Conservation (phyloP, 2,113 vertebrate genomes). For the Alethe diademata region DNA sequence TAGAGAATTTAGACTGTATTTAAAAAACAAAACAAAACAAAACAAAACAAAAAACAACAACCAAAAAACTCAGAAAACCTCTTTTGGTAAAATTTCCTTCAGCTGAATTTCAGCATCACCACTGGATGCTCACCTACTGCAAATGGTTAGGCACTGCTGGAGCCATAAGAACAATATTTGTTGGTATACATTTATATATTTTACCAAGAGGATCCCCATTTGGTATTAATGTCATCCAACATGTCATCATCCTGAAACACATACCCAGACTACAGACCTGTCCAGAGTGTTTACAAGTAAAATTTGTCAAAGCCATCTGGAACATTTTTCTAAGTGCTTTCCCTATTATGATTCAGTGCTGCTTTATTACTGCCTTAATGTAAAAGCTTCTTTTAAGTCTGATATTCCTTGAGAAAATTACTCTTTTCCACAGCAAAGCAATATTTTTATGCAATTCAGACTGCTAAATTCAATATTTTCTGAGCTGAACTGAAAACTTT, state of each 20-base stretch:
- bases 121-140: not conserved
- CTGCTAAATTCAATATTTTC: not conserved
- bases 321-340: not conserved
- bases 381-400: not conserved
- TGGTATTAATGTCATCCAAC: not conserved
- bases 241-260: not conserved
- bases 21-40: accelerated
- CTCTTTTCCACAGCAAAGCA: not conserved
- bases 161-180: not conserved
- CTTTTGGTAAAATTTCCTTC: not conserved
- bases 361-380: not conserved
- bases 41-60: not conserved
- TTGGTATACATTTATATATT: not conserved
- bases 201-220: not conserved
- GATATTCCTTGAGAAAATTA: not conserved
- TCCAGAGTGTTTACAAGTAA: not conserved
- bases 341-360: not conserved
- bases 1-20: not conserved
- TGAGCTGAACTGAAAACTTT: not conserved
- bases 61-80: not conserved
- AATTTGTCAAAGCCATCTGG: not conserved
- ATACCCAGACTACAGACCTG: not conserved
- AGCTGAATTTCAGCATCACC: not conserved
- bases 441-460: not conserved
- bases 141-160: not conserved